Base-by-base conservation (phyloP, 2,113 vertebrate genomes). In the Triplophysa rosa region DNA sequence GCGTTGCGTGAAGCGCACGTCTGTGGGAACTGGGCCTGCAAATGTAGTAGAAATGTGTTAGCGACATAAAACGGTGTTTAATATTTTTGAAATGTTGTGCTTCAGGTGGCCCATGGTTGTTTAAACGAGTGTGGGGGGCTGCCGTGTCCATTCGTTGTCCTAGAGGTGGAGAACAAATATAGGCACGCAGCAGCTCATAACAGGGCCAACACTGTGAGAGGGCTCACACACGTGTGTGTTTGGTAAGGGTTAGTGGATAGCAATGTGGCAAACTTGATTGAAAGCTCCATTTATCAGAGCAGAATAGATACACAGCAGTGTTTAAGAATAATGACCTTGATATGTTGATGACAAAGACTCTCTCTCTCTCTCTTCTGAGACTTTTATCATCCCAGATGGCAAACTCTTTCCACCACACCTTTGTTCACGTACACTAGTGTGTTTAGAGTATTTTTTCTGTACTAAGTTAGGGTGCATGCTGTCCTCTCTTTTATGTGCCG, bases 401-500 rank as follows among this genome's bases (percentile, higher is more conserved):
- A n/a, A 42, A 49, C 77, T 63, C 77, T 67, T 83, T 71, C 65
- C 54, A 68, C 26, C 62, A 68, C 68, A 75, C 64, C 47, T 76
- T 26, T 61, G n/a, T 64, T 58, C 54, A 37, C 49, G 26, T 70
- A 52, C 54, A 14, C 21, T 29, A 17, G 45, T 12, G 42, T 45
- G 42, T 45, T 45, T 45, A 79, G 78, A 67, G 80, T 82, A 59
- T 71, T 73, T 81, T 72, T 80, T 78, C 69, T 79, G 56, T 69
- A 75, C 67, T 47, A 84, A 79, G 23, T 78, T 75, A 37, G 65
- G 3, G 29, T 77, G 74, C 37, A 14, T 33, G 56, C 67, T 26
- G 26, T 62, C 70, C 21, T 13, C 67, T 61, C 56, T 54, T 72
- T 68, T 29, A 16, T 70, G 67, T 78, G 73, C 8, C 58, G 62